Conservation (phyloP, 2,113 vertebrate species). For the Rhadina sibilatrix region DNA sequence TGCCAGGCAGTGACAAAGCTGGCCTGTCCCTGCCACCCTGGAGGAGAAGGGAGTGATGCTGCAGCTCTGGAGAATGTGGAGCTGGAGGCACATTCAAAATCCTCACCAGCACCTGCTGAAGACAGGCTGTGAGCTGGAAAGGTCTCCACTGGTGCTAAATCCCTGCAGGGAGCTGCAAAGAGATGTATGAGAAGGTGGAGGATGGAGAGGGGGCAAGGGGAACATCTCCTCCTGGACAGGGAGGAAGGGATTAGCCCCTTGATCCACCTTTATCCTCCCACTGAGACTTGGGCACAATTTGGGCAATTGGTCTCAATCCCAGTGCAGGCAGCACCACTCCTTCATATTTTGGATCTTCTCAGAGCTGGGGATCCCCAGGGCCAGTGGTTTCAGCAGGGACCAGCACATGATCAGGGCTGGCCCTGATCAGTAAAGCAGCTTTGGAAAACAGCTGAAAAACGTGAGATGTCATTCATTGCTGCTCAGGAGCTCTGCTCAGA, state of each 20-base stretch:
- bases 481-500: not conserved
- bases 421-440: conserved; percentile 2
- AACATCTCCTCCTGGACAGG: fast-evolving
- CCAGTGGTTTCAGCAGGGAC: not conserved
- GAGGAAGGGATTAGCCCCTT: fast-evolving
- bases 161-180: not conserved
- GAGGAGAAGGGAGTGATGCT: fast-evolving
- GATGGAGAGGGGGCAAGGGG: not conserved
- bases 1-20: not conserved
- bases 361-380: fast-evolving
- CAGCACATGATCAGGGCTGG: not conserved
- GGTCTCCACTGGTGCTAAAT: not conserved
- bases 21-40: not conserved
- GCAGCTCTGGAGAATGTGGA: fast-evolving
- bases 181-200: not conserved
- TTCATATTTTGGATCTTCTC: fast-evolving
- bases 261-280: not conserved
- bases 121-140: not conserved
- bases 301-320: not conserved
- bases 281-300: not conserved
- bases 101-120: not conserved
- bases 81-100: not conserved
- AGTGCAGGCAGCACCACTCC: not conserved
- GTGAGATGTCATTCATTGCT: not conserved
- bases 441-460: conserved; percentile 19